phyloP scores from a whole-genome alignment of 2,113 vertebrate genomes.

The Garra rufa region DNA sequence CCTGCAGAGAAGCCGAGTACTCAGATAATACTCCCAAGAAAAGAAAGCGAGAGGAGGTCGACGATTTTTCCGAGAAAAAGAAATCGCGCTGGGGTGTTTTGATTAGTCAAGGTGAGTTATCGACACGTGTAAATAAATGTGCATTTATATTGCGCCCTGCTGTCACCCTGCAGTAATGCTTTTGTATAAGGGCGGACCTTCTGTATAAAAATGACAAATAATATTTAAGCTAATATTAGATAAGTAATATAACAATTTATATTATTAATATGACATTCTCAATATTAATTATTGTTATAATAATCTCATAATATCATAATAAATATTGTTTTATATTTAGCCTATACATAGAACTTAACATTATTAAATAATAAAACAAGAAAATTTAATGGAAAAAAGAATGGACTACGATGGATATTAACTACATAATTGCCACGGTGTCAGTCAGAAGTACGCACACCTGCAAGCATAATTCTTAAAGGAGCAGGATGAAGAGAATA shows the following conservation, averaged over 20 bases:
- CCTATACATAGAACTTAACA: background rate
- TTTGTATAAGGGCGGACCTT: background rate
- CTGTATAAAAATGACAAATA: background rate
- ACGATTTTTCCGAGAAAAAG: conserved; percentile 76
- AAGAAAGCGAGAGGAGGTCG: conserved; percentile 69
- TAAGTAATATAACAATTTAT: background rate
- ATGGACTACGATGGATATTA: background rate
- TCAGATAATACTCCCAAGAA: conserved; percentile 66
- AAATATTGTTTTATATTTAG: background rate
- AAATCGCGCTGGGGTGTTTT: conserved; percentile 90
- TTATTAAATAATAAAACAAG: background rate
- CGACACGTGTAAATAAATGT: conserved; percentile 9
- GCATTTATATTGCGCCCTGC: background rate
- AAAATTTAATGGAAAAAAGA: background rate
- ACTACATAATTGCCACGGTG: background rate
- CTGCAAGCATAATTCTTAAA: background rate
- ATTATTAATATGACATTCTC: background rate
- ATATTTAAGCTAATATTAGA: background rate
- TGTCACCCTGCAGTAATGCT: conserved; percentile 7
- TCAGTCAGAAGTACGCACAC: background rate
- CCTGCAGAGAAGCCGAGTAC: conserved; percentile 65
- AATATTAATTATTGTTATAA: background rate
- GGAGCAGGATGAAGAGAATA: background rate
- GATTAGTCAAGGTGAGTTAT: conserved; percentile 93
- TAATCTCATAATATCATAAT: background rate